phyloP scores from a whole-genome alignment of 1,140 invertebrate genomes.

The Zaprionus capensis region DNA sequence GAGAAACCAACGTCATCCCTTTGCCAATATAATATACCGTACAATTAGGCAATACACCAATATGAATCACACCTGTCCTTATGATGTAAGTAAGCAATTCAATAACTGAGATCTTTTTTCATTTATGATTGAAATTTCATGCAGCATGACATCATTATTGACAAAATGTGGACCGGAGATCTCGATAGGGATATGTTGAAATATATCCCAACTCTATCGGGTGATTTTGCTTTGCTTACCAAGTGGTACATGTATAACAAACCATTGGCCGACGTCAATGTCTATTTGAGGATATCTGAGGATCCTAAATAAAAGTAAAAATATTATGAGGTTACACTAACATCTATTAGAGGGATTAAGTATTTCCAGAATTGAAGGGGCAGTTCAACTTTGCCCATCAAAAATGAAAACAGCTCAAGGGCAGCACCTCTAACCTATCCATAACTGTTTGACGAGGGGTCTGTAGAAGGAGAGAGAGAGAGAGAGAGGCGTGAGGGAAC shows the following conservation, averaged over 20 bases:
- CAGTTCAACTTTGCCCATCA: background rate
- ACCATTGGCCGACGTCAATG: background rate
- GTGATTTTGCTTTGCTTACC: conserved; percentile 33
- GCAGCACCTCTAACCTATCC: background rate
- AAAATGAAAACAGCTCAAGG: background rate
- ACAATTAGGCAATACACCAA: background rate
- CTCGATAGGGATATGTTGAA: conserved; percentile 12
- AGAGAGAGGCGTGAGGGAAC: background rate
- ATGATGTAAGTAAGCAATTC: background rate
- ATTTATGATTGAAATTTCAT: background rate
- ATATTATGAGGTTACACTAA: background rate
- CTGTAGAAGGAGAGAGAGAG: background rate
- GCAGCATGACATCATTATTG: conserved; percentile 42
- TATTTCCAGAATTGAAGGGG: background rate
- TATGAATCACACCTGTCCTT: background rate
- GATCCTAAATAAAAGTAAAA: background rate
- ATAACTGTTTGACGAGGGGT: background rate
- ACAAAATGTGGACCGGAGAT: conserved; percentile 40
- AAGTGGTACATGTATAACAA: conserved; percentile 5
- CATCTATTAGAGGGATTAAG: background rate
- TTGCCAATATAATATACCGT: background rate
- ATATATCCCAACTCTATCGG: conserved; percentile 21
- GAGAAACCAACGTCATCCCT: background rate
- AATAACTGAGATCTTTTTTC: background rate
- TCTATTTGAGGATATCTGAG: background rate